These are phyloP conservation scores for Macrotus californicus DNA, from an alignment of 2,113 vertebrate species.

Conservation along the genomic window DNA sequence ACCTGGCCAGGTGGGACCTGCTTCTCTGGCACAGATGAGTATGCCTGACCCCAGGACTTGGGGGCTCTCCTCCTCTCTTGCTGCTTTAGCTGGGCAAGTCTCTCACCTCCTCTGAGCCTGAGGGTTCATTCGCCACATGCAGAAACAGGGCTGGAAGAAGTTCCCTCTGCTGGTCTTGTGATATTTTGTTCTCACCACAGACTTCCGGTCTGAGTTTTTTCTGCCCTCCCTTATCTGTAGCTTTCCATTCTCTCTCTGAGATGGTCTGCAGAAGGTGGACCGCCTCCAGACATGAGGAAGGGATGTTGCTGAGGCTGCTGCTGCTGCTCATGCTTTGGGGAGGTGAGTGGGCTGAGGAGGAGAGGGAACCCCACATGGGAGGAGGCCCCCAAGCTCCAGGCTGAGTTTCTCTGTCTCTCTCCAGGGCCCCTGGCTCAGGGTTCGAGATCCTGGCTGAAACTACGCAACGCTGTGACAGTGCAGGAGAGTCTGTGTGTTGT, in stretches of 20 bases:
- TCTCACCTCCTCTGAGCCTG: not conserved
- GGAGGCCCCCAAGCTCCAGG: not conserved
- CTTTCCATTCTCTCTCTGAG: not conserved
- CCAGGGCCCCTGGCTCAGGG: not conserved
- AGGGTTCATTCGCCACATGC: not conserved
- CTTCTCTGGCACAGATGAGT: not conserved
- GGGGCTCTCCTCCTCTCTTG: not conserved
- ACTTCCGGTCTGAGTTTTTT: not conserved
- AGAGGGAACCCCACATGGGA: fast-evolving
- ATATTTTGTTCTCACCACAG: not conserved
- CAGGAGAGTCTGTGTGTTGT: not conserved
- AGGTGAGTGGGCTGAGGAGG: not conserved
- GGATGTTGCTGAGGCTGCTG: not conserved
- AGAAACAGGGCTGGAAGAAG: not conserved
- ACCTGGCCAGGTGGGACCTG: not conserved
- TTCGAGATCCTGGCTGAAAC: fast-evolving
- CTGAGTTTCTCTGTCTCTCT: not conserved
- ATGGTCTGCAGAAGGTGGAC: not conserved
- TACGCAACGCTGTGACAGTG: fast-evolving
- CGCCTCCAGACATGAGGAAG: fast-evolving
- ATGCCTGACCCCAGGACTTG: not conserved
- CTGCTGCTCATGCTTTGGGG: not conserved
- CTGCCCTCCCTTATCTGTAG: not conserved
- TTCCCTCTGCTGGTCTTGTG: not conserved
- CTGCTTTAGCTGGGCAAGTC: not conserved